Conservation (phyloP, 2,888 invertebrate genomes). For the Acrobasis consociella region DNA sequence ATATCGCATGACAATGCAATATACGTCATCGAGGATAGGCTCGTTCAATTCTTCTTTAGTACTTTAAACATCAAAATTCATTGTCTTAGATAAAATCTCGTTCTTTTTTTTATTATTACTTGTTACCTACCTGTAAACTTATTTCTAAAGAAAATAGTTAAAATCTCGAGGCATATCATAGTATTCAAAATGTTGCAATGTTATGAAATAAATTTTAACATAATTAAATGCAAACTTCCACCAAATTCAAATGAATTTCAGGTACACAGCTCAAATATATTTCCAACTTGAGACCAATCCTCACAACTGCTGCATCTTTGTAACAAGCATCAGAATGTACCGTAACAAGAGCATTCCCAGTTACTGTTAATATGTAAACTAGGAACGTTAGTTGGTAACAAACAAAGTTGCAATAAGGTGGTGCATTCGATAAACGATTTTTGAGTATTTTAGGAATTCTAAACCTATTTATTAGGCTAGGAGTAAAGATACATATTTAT, state of each 20-base stretch:
- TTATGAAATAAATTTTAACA: no score
- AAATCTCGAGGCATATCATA: no score
- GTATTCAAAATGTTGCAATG: no score
- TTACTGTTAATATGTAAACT: conserved; percentile 7
- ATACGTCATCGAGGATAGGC: no score
- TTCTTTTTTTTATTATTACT: no score
- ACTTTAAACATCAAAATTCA: no score
- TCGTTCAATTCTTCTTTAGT: no score
- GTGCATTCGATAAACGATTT: not conserved
- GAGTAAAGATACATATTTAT: not conserved
- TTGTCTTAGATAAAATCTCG: no score
- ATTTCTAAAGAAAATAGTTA: no score
- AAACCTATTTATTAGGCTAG: not conserved
- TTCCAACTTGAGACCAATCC: conserved; percentile 11
- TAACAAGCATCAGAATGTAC: conserved; percentile 18
- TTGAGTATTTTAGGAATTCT: not conserved
- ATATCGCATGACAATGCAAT: no score
- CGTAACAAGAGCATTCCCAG: conserved; percentile 16
- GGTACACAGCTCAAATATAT: conserved; percentile 10
- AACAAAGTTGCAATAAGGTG: conserved; percentile 20
- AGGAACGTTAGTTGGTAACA: conserved; percentile 8
- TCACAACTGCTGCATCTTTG: conserved; percentile 16
- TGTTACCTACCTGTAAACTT: no score
- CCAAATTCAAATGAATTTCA: not conserved
- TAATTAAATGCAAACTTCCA: not conserved